Percentiles rank a stretch among this genome's conserved stretches.
Evolutionary conservation across 1,140 invertebrate species (phyloP).

Genomic region (Papilio dardanus): DNA sequence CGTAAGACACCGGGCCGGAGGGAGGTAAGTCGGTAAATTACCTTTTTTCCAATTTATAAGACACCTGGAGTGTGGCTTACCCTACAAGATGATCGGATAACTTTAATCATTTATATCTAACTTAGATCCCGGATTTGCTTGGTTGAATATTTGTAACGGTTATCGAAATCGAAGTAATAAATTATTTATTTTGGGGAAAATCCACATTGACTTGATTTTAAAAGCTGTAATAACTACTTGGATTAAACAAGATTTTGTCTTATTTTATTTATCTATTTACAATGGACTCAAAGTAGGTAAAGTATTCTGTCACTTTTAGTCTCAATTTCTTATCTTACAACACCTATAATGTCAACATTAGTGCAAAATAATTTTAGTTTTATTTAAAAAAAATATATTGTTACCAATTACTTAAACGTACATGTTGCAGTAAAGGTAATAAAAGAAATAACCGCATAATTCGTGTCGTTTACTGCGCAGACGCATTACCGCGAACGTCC

Average conservation of each 20-base stretch:
- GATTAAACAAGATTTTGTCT: too few species aligned
- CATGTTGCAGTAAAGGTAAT: background rate
- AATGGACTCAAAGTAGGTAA: too few species aligned
- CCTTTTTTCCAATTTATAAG: conserved; percentile 64
- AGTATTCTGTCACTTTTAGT: too few species aligned
- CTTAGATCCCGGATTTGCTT: background rate
- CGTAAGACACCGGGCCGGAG: conserved; percentile 43
- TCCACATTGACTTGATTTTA: too few species aligned
- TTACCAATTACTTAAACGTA: conserved; percentile 13
- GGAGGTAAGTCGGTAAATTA: conserved; percentile 56
- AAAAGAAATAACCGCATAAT: conserved; percentile 32
- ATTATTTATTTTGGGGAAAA: background rate
- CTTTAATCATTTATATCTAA: conserved; percentile 18
- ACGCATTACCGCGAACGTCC: conserved; percentile 31
- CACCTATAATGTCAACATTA: too few species aligned
- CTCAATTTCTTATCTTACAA: too few species aligned
- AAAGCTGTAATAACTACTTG: too few species aligned
- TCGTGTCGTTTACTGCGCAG: conserved; percentile 14
- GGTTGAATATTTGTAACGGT: background rate
- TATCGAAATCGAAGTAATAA: too few species aligned
- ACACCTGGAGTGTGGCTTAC: conserved; percentile 62
- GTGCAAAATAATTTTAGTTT: background rate
- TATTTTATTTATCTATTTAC: too few species aligned
- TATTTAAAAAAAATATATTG: background rate
- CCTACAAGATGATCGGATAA: conserved; percentile 47